Base-by-base conservation (phyloP, 2,888 invertebrate species). In the Drosophila barbarae region DNA sequence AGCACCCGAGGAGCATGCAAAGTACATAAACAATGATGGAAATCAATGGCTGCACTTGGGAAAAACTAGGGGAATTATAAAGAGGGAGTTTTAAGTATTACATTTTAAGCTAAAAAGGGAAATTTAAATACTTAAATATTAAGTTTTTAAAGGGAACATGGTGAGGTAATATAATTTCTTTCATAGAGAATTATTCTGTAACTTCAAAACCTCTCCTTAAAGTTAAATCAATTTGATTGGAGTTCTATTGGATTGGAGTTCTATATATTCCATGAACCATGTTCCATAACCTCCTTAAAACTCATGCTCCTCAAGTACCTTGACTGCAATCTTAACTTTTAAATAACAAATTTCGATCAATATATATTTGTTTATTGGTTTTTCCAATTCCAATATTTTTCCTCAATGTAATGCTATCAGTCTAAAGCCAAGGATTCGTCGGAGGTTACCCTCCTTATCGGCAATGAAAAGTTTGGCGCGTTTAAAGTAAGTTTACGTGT, bases 401-500 rank as follows among this genome's bases (percentile, higher is more conserved):
- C 13, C 44, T 53, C 32, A 32, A 15, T 59, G 59, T 46, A 47
- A 21, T 26, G 21, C 65, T 66, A 65, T 65, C 65, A 65, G 30
- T 36, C 49, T 39, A 51, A 30, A 34, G 49, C 28, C 39, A 39
- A 51, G 34, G 53, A 39, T 38, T 63, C 55, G 53, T 39, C 55
- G 47, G 51, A 60, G 57, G 71, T 74, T 76, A 76, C 78, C 76
- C 63, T 30, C 8, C 51, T 67, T 67, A 67, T 67, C 67, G 42
- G 34, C 50, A 63, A 63, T 63, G 49, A 66, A 74, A 55, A 61
- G 69, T 73, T 68, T 83, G 51, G 78, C 82, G 84, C 82, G 72
- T 79, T 84, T 83, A 83, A 77, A 83, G 82, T 83, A 83, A 80
- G 85, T 83, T 83, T 83, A 80, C 82, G 85, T 83, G 82, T 83